Conservation (phyloP, 2,797 vertebrate genomes). For the Luscinia megarhynchos region DNA sequence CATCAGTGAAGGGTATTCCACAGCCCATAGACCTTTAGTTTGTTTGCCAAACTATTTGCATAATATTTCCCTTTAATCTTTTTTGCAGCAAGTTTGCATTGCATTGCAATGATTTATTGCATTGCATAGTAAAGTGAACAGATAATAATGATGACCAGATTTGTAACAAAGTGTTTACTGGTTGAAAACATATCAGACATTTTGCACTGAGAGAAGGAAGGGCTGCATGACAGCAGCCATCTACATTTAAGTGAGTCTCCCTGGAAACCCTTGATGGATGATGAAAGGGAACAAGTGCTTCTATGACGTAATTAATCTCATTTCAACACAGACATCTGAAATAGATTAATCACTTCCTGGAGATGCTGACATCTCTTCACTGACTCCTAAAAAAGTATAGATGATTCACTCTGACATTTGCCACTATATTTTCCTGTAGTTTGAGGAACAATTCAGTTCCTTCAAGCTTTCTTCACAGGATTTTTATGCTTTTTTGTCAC, state of each 20-base stretch:
- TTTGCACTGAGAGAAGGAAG: not conserved
- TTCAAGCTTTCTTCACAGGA: not conserved
- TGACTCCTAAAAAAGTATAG: not conserved
- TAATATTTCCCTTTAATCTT: not conserved
- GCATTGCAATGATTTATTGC: not conserved
- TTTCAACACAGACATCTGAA: not conserved
- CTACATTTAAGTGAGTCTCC: not conserved
- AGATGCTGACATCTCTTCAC: not conserved
- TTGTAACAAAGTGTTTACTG: not conserved
- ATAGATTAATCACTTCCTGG: not conserved
- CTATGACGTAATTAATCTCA: not conserved
- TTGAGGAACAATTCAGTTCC: not conserved
- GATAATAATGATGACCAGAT: not conserved
- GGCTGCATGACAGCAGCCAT: not conserved
- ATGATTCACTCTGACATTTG: not conserved
- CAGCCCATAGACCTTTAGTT: not conserved
- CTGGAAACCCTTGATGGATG: not conserved
- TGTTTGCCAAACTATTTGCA: not conserved
- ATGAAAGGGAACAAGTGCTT: not conserved
- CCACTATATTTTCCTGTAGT: not conserved
- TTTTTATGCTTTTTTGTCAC: not conserved
- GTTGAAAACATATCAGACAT: not conserved
- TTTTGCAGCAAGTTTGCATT: not conserved
- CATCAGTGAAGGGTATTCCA: not conserved
- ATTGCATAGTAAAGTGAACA: not conserved